Base-by-base conservation (phyloP, 1,140 invertebrate species). In the Adelges cooleyi region DNA sequence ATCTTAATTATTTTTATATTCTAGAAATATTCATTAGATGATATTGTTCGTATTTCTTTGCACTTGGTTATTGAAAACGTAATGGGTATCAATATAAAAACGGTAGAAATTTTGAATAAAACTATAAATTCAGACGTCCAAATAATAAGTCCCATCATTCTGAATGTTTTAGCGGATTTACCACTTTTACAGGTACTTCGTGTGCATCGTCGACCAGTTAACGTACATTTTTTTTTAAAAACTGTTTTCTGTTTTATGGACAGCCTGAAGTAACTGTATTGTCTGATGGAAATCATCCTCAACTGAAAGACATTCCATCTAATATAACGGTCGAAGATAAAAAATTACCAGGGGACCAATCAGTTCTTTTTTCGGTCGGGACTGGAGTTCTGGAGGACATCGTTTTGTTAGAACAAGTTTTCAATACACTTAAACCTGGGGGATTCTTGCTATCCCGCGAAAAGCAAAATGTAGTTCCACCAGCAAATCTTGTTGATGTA, bases 31-130 rank as follows among this genome's bases (percentile, higher is more conserved):
- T 49, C 66, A 18, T 46, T 69, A 2, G 71, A 76, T 53, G 77
- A 70, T 20, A 65, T 69, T 29, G 42, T 85, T 2, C 74, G 83
- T 29, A 66, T 82, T 0, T 74, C 82, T 42, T 75, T 84, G 3
- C 87, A 96, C 70, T 72, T 92, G 1, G 81, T 84, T 0, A 72
- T 93, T 0, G 93, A 96, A 72, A 94, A 93, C 74, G 73, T 81
- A 27, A 72, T 79, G 23, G 76, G 75, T 0, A 78, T 80, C 22
- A 87, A 85, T 74, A 76, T 94, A 0, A 89, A 86, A 69, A 79
- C 84, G 3, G 76, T 90, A 4, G 90, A 94, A 74, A 69, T 81
- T 2, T 67, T 80, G 1, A 78, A 83, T 53, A 74, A 76, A 9
- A 36, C 23, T 22, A 54, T 49, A 20, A 46, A 68, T 33, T 46